Conservation (phyloP, 2,113 vertebrate genomes). For the Chaenocephalus aceratus region DNA sequence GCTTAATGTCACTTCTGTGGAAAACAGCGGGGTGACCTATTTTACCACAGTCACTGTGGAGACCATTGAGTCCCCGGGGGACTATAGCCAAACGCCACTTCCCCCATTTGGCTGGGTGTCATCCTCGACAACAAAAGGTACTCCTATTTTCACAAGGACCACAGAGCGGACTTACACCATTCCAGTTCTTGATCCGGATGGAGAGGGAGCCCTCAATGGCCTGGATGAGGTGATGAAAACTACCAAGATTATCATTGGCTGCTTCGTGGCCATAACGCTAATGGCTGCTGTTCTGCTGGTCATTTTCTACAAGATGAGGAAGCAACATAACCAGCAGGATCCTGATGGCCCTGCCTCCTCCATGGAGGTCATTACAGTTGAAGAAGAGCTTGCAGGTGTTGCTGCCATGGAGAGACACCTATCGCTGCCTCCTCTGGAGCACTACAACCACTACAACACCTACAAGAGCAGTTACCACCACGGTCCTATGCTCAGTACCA, state of each 20-base stretch:
- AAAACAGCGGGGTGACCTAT: constrained; percentile 93
- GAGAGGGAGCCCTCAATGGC: constrained; percentile 77
- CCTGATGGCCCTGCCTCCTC: constrained; percentile 94
- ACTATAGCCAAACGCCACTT: constrained; percentile 91
- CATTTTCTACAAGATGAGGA: constrained; percentile 99
- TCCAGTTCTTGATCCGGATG: constrained; percentile 89
- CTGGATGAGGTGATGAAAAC: constrained; percentile 87
- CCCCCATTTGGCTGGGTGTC: constrained; percentile 93
- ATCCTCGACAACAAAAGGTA: constrained; percentile 93
- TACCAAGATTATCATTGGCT: constrained; percentile 87
- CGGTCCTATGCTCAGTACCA: constrained; percentile 94
- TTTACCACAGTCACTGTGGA: constrained; percentile 98
- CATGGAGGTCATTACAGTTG: constrained; percentile 97
- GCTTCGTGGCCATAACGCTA: constrained; percentile 98
- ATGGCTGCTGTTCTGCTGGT: constrained; percentile 98
- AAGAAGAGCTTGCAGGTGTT: constrained; percentile 95
- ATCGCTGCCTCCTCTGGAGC: constrained; percentile 95
- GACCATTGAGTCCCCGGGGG: constrained; percentile 92
- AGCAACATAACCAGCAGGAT: constrained; percentile 97
- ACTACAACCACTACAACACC: constrained; percentile 99
- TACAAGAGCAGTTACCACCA: constrained; percentile 98
- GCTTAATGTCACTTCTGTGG: constrained; percentile 94
- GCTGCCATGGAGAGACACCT: constrained; percentile 95
- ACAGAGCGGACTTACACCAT: constrained; percentile 95
- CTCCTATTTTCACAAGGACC: constrained; percentile 85